Percentiles rank a stretch among this genome's conserved stretches.
Conservation (phyloP, 1,140 invertebrate species). For the Ips nitidus region DNA sequence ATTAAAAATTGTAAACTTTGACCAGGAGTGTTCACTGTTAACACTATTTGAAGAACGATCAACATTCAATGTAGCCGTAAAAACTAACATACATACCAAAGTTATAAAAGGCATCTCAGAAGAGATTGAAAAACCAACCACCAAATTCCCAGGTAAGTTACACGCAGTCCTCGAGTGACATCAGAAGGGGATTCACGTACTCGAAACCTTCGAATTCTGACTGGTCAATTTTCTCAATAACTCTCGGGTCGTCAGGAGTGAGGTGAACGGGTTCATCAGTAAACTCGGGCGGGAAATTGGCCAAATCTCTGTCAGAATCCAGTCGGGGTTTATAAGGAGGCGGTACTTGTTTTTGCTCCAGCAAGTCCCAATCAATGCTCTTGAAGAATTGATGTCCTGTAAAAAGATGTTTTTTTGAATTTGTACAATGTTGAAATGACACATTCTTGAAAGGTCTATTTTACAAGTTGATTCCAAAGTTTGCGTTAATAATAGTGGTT, state of each 20-base stretch:
- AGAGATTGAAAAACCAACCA: too few species aligned
- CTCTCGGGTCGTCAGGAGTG: slow-evolving; percentile 94
- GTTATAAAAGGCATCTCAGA: too few species aligned
- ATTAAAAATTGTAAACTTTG: too few species aligned
- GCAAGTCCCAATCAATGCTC: slow-evolving; percentile 96
- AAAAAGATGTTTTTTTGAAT: neutral
- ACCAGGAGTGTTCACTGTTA: too few species aligned
- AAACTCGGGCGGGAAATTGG: slow-evolving; percentile 99
- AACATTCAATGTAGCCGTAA: too few species aligned
- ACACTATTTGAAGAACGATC: too few species aligned
- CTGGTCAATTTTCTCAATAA: slow-evolving; percentile 98
- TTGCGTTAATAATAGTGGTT: too few species aligned
- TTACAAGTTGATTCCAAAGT: neutral
- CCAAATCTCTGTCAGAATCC: slow-evolving; percentile 90
- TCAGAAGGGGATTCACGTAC: slow-evolving; percentile 98
- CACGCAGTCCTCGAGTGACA: slow-evolving; percentile 97
- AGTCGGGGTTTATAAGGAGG: slow-evolving; percentile 95
- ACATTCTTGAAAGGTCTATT: neutral
- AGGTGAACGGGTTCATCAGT: slow-evolving; percentile 96
- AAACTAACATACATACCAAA: too few species aligned
- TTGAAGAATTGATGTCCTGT: slow-evolving; percentile 95
- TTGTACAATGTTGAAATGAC: neutral
- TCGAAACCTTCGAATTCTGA: slow-evolving; percentile 99
- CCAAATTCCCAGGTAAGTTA: slow-evolving; percentile 57
- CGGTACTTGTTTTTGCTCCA: slow-evolving; percentile 94